Evolutionary conservation across 2,888 invertebrate genomes (phyloP).

Genomic region (Sylvicola cinctus): DNA sequence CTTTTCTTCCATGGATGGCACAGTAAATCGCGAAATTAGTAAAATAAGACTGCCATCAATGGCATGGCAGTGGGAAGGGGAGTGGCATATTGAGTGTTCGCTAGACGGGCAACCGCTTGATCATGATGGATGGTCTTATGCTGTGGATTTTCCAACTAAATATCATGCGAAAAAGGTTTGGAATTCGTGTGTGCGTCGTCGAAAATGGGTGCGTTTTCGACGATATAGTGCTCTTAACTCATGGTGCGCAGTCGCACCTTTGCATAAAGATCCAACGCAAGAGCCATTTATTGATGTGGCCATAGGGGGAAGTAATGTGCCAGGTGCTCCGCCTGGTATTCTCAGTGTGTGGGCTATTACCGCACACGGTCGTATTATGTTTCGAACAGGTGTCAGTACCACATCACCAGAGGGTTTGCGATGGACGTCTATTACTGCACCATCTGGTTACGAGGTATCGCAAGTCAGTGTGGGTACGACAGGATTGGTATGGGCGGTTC

Average conservation of each 20-base stretch:
- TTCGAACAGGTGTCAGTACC: constrained; percentile 58
- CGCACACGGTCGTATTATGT: constrained; percentile 77
- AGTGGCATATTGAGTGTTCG: constrained; percentile 72
- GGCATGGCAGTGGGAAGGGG: constrained; percentile 95
- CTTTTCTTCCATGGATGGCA: constrained; percentile 72
- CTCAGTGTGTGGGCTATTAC: constrained; percentile 86
- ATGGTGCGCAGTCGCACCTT: constrained; percentile 79
- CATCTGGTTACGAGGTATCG: constrained; percentile 59
- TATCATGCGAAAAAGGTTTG: constrained; percentile 64
- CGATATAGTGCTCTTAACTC: constrained; percentile 76
- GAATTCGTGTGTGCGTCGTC: constrained; percentile 74
- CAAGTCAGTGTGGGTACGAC: constrained; percentile 72
- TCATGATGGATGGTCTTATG: constrained; percentile 87
- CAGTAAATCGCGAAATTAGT: constrained; percentile 53
- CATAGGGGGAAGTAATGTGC: constrained; percentile 66
- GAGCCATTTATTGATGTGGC: constrained; percentile 86
- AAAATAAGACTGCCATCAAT: constrained; percentile 73
- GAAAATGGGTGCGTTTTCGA: constrained; percentile 76
- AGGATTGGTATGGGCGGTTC: constrained; percentile 71
- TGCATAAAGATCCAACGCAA: constrained; percentile 73
- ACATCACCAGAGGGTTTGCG: constrained; percentile 70
- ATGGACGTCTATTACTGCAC: constrained; percentile 62
- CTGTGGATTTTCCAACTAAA: constrained; percentile 73
- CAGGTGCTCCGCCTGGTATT: constrained; percentile 52
- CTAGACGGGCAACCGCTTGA: constrained; percentile 71